phyloP scores from a whole-genome alignment of 92 coral and sea anemone genomes.

The Virgularia gustaviana region DNA sequence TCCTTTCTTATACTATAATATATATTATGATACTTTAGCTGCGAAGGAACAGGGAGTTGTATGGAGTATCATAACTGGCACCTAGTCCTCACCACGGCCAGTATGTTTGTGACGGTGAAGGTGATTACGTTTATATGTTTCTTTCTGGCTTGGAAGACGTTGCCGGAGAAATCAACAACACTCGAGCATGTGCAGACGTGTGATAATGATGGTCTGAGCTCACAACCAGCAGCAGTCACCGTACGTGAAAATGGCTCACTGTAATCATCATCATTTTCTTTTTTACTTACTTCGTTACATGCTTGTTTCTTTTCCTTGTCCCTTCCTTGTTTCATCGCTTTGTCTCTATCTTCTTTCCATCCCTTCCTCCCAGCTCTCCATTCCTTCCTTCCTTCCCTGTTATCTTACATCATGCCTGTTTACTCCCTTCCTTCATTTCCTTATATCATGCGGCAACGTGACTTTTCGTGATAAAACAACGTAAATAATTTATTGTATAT shows the following conservation, averaged over 20 bases:
- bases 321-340: neutral
- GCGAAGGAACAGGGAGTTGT: slow-evolving; percentile 55
- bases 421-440: too few species aligned
- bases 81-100: slow-evolving; percentile 44
- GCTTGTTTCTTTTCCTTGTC: neutral
- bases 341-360: neutral
- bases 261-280: too few species aligned
- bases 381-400: neutral
- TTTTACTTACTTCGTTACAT: neutral
- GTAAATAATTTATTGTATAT: too few species aligned
- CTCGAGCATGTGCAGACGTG: too few species aligned
- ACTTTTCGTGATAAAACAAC: too few species aligned
- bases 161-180: too few species aligned
- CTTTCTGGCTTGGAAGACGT: slow-evolving; percentile 45
- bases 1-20: neutral
- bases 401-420: too few species aligned
- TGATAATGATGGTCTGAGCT: too few species aligned
- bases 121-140: slow-evolving; percentile 38
- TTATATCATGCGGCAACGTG: too few species aligned
- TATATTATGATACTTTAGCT: slow-evolving; percentile 35
- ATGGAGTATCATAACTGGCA: slow-evolving; percentile 54
- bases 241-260: too few species aligned
- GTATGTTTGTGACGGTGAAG: slow-evolving; percentile 36
- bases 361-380: neutral
- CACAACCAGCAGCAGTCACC: too few species aligned